A percentile compares a stretch with the other conserved stretches of the same genome.
phyloP scores from a whole-genome alignment of 2,797 vertebrate species.

The Serranus cabrilla region DNA sequence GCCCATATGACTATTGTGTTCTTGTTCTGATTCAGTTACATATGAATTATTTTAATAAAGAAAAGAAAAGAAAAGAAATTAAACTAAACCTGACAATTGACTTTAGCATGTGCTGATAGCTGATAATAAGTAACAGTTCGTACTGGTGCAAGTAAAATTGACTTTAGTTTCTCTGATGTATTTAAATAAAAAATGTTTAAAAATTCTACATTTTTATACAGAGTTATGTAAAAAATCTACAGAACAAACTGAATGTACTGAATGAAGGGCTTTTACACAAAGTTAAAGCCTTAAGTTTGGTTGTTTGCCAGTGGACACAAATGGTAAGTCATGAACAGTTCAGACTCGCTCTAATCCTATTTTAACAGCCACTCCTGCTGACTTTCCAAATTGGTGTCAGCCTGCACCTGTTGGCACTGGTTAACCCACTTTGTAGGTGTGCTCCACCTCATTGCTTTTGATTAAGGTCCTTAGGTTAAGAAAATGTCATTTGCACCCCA shows the following conservation, averaged over 20 bases:
- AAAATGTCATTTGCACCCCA: conserved; percentile 90
- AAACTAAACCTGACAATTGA: no score
- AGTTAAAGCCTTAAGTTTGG: conserved; percentile 25
- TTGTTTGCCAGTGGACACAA: conserved; percentile 32
- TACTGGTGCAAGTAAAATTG: no score
- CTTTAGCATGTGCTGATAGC: no score
- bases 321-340: conserved; percentile 36
- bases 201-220: background rate
- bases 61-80: no score
- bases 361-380: conserved; percentile 60
- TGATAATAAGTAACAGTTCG: no score
- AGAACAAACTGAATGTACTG: background rate
- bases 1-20: no score
- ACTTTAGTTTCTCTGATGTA: no score
- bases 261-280: background rate
- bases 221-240: background rate
- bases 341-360: conserved; percentile 20
- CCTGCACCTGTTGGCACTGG: conserved; percentile 68
- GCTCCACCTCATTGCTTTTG: conserved; percentile 85
- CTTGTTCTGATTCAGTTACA: no score
- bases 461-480: conserved; percentile 91
- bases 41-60: no score
- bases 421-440: conserved; percentile 65
- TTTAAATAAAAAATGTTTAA: background rate
- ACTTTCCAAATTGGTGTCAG: conserved; percentile 75